Percentiles rank a stretch among this genome's conserved stretches.
Evolutionary conservation across 2,888 invertebrate genomes (phyloP).

Genomic region (Diogma glabrata): DNA sequence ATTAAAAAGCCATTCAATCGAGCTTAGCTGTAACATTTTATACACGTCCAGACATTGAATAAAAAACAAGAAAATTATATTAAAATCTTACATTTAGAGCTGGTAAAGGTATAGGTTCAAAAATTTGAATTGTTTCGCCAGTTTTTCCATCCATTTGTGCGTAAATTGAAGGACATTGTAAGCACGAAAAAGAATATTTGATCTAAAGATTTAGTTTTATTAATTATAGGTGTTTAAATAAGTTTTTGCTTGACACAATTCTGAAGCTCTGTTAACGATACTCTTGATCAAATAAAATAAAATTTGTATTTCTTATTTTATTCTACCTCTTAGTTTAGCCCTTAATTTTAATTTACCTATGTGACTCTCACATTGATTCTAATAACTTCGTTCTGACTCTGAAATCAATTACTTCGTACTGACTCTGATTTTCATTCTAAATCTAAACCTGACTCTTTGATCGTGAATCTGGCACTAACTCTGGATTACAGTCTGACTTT

Average conservation of each 20-base stretch:
- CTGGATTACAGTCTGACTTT: no score
- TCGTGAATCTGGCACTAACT: no score
- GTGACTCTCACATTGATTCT: no score
- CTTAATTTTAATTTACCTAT: background rate
- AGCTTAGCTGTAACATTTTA: no score
- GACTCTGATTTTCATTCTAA: no score
- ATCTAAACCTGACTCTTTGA: no score
- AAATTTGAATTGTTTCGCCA: slow-evolving; percentile 42
- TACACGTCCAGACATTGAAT: slow-evolving; percentile 14
- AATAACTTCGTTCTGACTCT: no score
- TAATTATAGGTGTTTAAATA: no score
- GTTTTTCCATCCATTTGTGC: slow-evolving; percentile 50
- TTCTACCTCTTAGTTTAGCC: background rate
- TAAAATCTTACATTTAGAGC: slow-evolving; percentile 59
- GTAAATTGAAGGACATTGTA: slow-evolving; percentile 53
- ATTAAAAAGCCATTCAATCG: slow-evolving; percentile 24
- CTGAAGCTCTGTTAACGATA: no score
- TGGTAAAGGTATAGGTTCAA: slow-evolving; percentile 53
- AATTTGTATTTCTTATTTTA: background rate
- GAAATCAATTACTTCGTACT: no score
- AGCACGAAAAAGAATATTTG: slow-evolving; percentile 60
- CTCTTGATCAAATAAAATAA: slow-evolving; percentile 10
- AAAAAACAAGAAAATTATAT: background rate
- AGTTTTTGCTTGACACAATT: no score
- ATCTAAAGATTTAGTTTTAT: slow-evolving; percentile 41